Base-by-base conservation (phyloP, 2,113 vertebrate genomes). In the Rallus limicola region DNA sequence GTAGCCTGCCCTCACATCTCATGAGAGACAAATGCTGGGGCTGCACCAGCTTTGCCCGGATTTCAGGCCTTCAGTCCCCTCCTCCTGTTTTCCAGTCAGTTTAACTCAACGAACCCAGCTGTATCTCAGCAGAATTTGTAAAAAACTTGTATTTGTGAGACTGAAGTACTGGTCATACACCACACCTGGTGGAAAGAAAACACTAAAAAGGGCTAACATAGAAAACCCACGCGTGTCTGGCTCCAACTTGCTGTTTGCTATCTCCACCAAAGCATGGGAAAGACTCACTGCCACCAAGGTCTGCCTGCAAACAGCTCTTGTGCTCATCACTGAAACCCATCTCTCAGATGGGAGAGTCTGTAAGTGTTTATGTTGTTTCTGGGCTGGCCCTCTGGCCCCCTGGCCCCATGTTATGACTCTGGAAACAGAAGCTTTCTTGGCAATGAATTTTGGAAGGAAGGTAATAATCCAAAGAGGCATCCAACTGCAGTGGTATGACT, bases 371-470 rank as follows among this genome's bases (percentile, higher is more conserved):
- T 50, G 38, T 44, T 10, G 28, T 18, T 82, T 40, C 36, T 69
- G 42, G 42, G 48, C 23, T 0, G 0, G 25, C 25, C 36, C 4
- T 0, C 59, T 70, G 71, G 42, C 24, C 36, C 44, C 0, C 59
- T 70, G 71, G 42, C 24, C 36, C 44, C 0, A 0, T 9, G 36
- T 13, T 59, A 40, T 70, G 52, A 63, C 36, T 74, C 16, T 64
- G 79, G 62, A 68, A 79, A 68, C 9, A 38, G 53, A 21, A 69
- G 4, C 9, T 82, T 83, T 76, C 42, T 44, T 17, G 16, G 16
- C 44, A 46, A 46, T 46, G 44, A 46, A 46, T 46, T 46, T 17
- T 16, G 15, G 48, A 82, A 72, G 53, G 29, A 58, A 69, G 17
- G 24, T 40, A 53, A 28, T 62, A 5, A 76, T 55, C 15, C 2